Evolutionary conservation across 2,888 invertebrate genomes (phyloP).

Genomic region (Mantis religiosa): DNA sequence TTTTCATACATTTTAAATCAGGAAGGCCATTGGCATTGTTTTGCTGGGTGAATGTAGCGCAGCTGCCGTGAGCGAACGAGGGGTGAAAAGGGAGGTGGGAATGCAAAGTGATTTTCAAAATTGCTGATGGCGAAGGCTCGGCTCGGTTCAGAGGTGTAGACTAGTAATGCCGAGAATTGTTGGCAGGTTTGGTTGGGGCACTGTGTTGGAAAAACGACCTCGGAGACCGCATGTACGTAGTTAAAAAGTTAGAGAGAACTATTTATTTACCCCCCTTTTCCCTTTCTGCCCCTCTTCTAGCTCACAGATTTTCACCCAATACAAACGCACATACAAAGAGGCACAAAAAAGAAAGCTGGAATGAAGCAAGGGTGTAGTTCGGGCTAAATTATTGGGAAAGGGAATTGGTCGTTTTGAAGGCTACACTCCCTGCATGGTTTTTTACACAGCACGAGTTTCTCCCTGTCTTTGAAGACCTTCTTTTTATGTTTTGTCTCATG

Average conservation of each 20-base stretch:
- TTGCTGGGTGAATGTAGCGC: neutral
- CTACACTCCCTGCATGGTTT: neutral
- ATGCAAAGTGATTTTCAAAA: conserved; percentile 11
- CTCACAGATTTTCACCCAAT: neutral
- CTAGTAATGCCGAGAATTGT: conserved; percentile 7
- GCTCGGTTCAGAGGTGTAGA: neutral
- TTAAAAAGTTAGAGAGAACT: neutral
- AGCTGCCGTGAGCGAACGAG: neutral
- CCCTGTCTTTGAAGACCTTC: neutral
- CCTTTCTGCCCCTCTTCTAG: neutral
- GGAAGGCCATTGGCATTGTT: neutral
- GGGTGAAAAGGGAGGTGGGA: neutral
- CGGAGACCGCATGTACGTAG: neutral
- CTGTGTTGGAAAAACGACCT: neutral
- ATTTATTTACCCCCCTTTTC: neutral
- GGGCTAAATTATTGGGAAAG: neutral
- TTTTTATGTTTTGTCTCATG: neutral
- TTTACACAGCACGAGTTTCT: neutral
- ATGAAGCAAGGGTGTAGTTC: neutral
- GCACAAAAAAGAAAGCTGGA: neutral
- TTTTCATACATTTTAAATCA: neutral
- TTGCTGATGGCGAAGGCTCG: conserved; percentile 1
- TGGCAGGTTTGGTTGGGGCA: neutral
- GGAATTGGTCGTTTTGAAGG: neutral
- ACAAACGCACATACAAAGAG: neutral